Conservation (phyloP, 2,797 vertebrate species). For the Rhinogobio ventralis region DNA sequence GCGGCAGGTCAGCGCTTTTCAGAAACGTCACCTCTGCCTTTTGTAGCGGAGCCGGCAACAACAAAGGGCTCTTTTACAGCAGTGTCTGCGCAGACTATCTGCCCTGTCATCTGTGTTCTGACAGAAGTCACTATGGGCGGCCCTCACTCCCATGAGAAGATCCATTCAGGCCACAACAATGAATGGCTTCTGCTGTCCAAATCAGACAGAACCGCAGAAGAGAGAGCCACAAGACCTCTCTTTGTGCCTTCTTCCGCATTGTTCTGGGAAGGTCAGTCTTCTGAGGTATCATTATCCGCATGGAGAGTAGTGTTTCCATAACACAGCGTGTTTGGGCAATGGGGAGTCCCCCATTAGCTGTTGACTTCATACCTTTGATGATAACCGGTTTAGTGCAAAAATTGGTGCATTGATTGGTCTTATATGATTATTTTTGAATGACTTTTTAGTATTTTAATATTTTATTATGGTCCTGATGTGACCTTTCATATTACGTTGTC, state of each 20-base stretch:
- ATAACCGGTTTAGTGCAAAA: constrained; percentile 14
- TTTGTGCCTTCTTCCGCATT: constrained; percentile 58
- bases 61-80: constrained; percentile 61
- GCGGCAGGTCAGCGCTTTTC: constrained; percentile 32
- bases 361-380: constrained; percentile 30
- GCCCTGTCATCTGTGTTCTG: constrained; percentile 55
- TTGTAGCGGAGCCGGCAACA: constrained; percentile 39
- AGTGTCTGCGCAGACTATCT: constrained; percentile 53
- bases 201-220: constrained; percentile 42
- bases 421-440: not conserved
- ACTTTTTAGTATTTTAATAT: not conserved
- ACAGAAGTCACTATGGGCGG: constrained; percentile 50
- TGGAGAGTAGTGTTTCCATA: constrained; percentile 53
- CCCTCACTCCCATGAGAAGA: constrained; percentile 55
- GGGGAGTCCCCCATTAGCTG: constrained; percentile 46
- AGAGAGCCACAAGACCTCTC: constrained; percentile 51
- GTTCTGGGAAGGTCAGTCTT: constrained; percentile 59
- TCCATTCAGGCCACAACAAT: constrained; percentile 63
- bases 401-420: not conserved
- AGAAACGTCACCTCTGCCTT: constrained; percentile 48
- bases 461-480: not conserved
- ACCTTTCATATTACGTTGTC: not conserved
- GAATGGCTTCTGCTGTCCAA: constrained; percentile 48
- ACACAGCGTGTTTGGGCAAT: constrained; percentile 31
- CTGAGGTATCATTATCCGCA: constrained; percentile 55